phyloP scores from a whole-genome alignment of 2,888 invertebrate species.

The Homarus gammarus region DNA sequence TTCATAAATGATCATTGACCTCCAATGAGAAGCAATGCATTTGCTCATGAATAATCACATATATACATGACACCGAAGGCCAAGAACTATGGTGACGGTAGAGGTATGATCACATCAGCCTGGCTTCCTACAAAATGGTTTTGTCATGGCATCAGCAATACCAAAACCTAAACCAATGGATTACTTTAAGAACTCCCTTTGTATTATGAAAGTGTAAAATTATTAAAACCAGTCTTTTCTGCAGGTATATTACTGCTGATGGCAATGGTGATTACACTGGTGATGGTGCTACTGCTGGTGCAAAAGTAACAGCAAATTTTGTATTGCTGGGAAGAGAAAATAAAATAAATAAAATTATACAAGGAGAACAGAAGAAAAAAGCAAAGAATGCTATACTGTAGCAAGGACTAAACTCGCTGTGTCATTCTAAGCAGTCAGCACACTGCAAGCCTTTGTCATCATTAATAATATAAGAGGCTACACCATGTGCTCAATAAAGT shows the following conservation, averaged over 20 bases:
- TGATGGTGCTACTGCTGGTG: conserved; percentile 52
- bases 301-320: conserved; percentile 33
- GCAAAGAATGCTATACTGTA: conserved; percentile 10
- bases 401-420: background rate
- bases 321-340: conserved; percentile 9
- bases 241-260: conserved; percentile 34
- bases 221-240: conserved; percentile 15
- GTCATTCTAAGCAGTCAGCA: conserved; percentile 3
- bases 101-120: conserved; percentile 63
- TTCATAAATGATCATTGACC: conserved; percentile 33
- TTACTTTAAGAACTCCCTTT: conserved; percentile 19
- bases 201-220: conserved; percentile 39
- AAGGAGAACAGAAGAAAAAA: background rate
- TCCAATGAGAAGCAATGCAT: conserved; percentile 46
- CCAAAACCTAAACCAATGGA: conserved; percentile 28
- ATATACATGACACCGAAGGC: conserved; percentile 63
- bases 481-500: background rate
- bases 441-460: background rate
- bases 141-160: conserved; percentile 62
- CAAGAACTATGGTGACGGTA: conserved; percentile 70
- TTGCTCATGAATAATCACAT: conserved; percentile 54
- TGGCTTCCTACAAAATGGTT: conserved; percentile 68
- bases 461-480: conserved; percentile 11
- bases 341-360: background rate
- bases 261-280: conserved; percentile 53